Conservation (phyloP, 2,888 invertebrate species). For the Laspeyria flexula region DNA sequence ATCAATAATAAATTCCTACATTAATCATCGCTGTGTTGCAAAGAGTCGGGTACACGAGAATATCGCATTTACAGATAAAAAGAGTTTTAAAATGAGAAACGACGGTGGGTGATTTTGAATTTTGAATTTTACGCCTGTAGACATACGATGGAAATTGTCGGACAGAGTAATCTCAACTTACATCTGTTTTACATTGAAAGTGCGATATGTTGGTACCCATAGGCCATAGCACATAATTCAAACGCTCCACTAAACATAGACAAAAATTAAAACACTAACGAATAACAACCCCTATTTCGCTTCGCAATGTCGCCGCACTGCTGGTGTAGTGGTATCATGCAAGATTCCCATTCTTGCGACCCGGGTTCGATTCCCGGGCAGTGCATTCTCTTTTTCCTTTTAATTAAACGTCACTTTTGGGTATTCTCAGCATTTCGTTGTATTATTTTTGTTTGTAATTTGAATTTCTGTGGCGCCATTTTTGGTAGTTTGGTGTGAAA, state of each 20-base stretch:
- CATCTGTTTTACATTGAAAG: too few relatives aligned
- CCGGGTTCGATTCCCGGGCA: conserved; percentile 98
- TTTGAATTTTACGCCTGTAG: too few relatives aligned
- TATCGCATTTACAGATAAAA: too few relatives aligned
- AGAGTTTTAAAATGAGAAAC: too few relatives aligned
- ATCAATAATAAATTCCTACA: too few relatives aligned
- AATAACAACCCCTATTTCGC: not conserved
- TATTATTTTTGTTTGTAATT: conserved; percentile 10
- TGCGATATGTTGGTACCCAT: too few relatives aligned
- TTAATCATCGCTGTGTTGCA: too few relatives aligned
- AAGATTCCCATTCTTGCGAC: conserved; percentile 99
- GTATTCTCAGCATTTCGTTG: conserved; percentile 12
- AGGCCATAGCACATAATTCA: too few relatives aligned
- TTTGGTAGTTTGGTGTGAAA: conserved; percentile 22
- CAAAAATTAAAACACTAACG: not conserved
- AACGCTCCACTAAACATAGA: not conserved
- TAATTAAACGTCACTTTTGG: conserved; percentile 1
- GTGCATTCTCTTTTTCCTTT: conserved; percentile 84
- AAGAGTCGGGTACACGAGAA: too few relatives aligned
- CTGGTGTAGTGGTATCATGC: conserved; percentile 99
- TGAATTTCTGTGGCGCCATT: conserved; percentile 5
- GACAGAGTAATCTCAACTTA: too few relatives aligned
- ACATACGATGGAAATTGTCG: too few relatives aligned
- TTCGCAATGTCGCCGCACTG: conserved; percentile 87
- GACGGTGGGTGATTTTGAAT: too few relatives aligned